Conservation (phyloP, 2,113 vertebrate genomes). For the Melanerpes formicivorus region DNA sequence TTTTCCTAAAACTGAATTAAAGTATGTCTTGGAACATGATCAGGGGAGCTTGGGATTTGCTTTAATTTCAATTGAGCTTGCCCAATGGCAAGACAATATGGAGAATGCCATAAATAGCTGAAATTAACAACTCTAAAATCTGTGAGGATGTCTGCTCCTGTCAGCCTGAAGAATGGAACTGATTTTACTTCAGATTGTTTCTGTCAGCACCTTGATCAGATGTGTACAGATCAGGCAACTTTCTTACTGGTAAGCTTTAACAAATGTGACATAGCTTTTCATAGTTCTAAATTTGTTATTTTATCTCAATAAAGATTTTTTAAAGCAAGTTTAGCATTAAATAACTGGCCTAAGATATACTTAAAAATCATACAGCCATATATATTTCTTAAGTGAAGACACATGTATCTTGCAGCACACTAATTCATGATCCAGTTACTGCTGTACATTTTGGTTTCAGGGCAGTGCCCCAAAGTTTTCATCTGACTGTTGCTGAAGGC, state of each 20-base stretch:
- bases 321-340: conserved; percentile 11
- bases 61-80: background rate
- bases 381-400: background rate
- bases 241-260: background rate
- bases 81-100: background rate
- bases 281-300: background rate
- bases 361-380: background rate
- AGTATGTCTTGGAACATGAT: background rate
- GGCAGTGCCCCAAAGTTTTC: background rate
- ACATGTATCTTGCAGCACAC: background rate
- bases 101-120: background rate
- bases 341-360: background rate
- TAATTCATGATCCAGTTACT: background rate
- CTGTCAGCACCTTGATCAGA: background rate
- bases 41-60: background rate
- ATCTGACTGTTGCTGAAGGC: background rate
- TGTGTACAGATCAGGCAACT: background rate
- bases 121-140: background rate
- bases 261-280: background rate
- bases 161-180: background rate
- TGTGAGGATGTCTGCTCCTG: background rate
- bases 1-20: conserved; percentile 14
- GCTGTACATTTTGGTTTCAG: background rate
- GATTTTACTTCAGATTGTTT: background rate
- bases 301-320: background rate